Evolutionary conservation across 2,888 invertebrate genomes (phyloP).

Genomic region (Stramonita haemastoma): DNA sequence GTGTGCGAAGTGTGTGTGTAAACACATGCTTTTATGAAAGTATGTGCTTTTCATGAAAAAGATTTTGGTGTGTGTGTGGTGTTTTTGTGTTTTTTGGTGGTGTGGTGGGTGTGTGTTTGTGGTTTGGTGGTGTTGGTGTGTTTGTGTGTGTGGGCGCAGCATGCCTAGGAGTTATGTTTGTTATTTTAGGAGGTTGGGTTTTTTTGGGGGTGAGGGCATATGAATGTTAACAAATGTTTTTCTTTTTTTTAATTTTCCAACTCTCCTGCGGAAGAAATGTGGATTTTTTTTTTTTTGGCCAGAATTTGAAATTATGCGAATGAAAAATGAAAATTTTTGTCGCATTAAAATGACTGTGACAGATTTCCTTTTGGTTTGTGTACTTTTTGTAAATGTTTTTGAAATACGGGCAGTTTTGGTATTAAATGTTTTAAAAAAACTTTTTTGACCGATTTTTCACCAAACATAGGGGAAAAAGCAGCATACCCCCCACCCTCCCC

Average conservation of each 20-base stretch:
- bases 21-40: neutral
- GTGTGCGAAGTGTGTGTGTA: neutral
- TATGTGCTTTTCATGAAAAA: too few relatives aligned
- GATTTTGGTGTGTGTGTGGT: too few relatives aligned
- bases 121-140: neutral
- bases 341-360: neutral
- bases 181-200: too few relatives aligned
- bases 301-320: neutral
- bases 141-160: neutral
- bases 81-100: too few relatives aligned
- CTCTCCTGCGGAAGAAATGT: neutral
- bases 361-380: neutral
- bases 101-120: too few relatives aligned
- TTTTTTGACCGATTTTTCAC: too few relatives aligned
- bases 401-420: too few relatives aligned
- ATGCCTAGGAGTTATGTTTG: neutral
- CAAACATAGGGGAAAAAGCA: too few relatives aligned
- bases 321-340: neutral
- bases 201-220: neutral
- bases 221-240: neutral
- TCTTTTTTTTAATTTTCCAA: neutral
- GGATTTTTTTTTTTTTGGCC: neutral
- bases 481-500: too few relatives aligned
- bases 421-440: too few relatives aligned
- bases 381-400: too few relatives aligned